These are phyloP conservation scores for Oryzaephilus surinamensis DNA, from an alignment of 1,140 invertebrate genomes.

Conservation along the genomic window DNA sequence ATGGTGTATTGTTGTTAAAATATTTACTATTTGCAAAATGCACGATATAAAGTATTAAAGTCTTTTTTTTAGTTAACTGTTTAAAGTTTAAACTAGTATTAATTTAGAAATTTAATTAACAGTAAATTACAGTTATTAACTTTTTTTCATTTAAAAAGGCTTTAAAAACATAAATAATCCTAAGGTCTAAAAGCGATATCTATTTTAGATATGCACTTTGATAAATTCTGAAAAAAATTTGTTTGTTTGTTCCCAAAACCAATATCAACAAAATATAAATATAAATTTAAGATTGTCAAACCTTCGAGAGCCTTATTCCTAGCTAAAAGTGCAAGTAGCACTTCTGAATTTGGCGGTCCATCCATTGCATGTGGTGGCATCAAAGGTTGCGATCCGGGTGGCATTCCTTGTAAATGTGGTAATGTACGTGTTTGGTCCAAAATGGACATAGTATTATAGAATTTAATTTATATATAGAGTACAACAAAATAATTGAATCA, in stretches of 20 bases:
- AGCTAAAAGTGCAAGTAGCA: constrained; percentile 68
- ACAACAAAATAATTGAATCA: neutral
- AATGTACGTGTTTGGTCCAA: constrained; percentile 33
- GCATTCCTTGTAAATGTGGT: constrained; percentile 26
- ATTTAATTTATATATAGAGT: neutral
- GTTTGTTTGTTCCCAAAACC: neutral
- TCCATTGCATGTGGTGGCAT: constrained; percentile 34
- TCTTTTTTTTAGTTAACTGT: too few relatives aligned
- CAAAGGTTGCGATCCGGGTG: constrained; percentile 31
- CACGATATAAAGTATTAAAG: too few relatives aligned
- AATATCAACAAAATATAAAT: neutral
- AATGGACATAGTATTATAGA: constrained; percentile 37
- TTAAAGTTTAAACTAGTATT: too few relatives aligned
- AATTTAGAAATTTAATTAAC: too few relatives aligned
- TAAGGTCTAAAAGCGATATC: neutral
- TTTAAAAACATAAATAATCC: neutral
- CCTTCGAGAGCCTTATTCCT: constrained; percentile 83
- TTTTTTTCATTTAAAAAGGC: constrained; percentile 3
- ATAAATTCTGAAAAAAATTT: too few relatives aligned
- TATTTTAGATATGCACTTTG: neutral
- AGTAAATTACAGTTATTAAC: too few relatives aligned
- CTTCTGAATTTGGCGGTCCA: constrained; percentile 61
- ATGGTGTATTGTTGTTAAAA: too few relatives aligned
- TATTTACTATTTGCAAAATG: too few relatives aligned
- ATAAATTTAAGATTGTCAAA: too few relatives aligned